phyloP scores from a whole-genome alignment of 1,140 invertebrate species.

The Drosophila seguyi region DNA sequence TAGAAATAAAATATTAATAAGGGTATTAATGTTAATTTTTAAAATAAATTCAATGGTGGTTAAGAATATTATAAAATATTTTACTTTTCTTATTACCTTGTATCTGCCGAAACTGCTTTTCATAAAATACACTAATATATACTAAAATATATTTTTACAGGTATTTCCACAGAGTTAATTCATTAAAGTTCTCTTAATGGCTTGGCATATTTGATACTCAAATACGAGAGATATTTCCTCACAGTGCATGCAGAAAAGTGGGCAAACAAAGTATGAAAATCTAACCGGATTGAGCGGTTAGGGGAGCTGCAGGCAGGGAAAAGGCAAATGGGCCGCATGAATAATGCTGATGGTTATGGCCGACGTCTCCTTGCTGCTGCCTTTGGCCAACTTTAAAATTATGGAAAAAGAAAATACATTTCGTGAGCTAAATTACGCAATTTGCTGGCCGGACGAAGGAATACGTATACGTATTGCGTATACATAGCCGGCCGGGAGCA shows the following conservation, averaged over 20 bases:
- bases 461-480: conserved; percentile 20
- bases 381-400: conserved; percentile 42
- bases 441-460: conserved; percentile 44
- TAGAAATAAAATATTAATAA: no score
- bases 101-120: background rate
- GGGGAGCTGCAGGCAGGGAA: background rate
- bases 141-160: no score
- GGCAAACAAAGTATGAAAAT: conserved; percentile 27
- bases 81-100: background rate
- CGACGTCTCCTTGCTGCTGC: background rate
- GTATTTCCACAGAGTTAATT: no score
- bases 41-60: background rate
- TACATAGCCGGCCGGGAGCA: conserved; percentile 21
- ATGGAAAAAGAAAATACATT: conserved; percentile 52
- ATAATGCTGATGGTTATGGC: conserved; percentile 59
- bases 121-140: no score
- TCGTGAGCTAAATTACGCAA: conserved; percentile 61
- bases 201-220: no score
- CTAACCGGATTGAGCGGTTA: conserved; percentile 45
- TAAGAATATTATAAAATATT: background rate
- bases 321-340: conserved; percentile 32
- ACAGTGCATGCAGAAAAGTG: background rate
- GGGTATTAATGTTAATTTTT: no score
- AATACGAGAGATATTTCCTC: background rate
- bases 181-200: no score